Percentiles rank a stretch among this genome's conserved stretches.
These are phyloP conservation scores for Montipora capitata DNA, from an alignment of 92 coral and sea anemone species.

Conservation along the genomic window DNA sequence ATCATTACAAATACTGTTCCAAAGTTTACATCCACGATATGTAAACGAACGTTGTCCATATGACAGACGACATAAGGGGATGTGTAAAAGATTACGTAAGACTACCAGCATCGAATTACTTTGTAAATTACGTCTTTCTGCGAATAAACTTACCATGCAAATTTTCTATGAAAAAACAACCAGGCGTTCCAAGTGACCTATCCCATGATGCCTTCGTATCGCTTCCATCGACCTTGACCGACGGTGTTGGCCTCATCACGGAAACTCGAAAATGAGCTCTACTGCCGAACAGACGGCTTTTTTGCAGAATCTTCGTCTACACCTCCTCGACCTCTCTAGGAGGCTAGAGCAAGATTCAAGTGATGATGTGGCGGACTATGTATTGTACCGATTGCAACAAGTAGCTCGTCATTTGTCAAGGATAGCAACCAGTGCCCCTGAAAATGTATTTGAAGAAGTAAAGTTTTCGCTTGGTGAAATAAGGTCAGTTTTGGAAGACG, in stretches of 20 bases:
- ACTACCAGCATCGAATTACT: no score
- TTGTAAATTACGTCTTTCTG: neutral
- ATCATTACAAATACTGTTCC: no score
- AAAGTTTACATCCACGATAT: no score
- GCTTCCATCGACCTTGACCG: neutral
- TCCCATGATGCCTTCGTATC: neutral
- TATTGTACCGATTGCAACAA: conserved; percentile 61
- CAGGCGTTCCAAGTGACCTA: neutral
- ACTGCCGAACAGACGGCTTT: conserved; percentile 13
- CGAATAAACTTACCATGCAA: neutral
- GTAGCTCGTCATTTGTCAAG: conserved; percentile 30
- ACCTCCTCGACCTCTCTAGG: conserved; percentile 63
- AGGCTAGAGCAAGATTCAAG: conserved; percentile 70
- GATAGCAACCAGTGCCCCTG: conserved; percentile 20
- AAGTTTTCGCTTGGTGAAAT: conserved; percentile 42
- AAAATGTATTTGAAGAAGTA: conserved; percentile 43
- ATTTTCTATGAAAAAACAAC: neutral
- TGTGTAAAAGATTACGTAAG: no score
- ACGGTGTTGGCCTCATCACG: neutral
- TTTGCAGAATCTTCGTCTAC: conserved; percentile 28
- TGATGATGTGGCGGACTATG: conserved; percentile 65
- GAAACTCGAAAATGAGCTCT: neutral
- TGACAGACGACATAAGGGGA: no score
- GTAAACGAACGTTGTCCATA: no score
- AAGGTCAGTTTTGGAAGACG: conserved; percentile 27